Base-by-base conservation (phyloP, 2,888 invertebrate species). In the Cybosia mesomella region DNA sequence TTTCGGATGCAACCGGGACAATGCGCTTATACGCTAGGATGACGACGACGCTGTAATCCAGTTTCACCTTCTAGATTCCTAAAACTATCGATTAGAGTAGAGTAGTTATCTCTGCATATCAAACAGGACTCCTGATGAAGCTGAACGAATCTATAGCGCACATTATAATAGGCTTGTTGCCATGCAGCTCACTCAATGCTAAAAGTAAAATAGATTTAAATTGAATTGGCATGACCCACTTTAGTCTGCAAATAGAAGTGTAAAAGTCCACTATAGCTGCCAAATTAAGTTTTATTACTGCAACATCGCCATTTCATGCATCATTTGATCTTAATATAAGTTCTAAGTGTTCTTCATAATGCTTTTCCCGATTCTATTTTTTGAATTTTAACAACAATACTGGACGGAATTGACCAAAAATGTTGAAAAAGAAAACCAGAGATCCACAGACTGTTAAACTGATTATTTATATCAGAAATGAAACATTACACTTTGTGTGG, bases 231-330 rank as follows among this genome's bases (percentile, higher is more conserved):
- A 22, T 24, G 18, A 21, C 11, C 22, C 54, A 32, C 62, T 39
- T 39, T 36, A 39, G 39, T 55, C 63, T 36, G 2, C 39, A 39
- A 64, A 55, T 64, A 64, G 55, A 54, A 24, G 7, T 39, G 39
- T 64, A 39, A 64, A 64, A 55, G 34, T 55, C 49, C 21, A 0
- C n/a, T 32, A 34, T 0, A 65, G 65, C 65, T 65, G 65, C 58
- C 65, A 58, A 65, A 58, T 34, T 65, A 22, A 24, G 43, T 49
- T 34, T 21, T 43, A 43, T 22, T 58, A 21, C 15, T 65, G 43
- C 28, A 32, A 64, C 64, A 57, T 58, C 18, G 39, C 24, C 59
- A 34, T 54, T 36, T 10, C 36, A 18, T 55, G 22, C 18, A 36
- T 55, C 63, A 24, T 55, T 36, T 63, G n/a, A 9, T 55, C 54